phyloP scores from a whole-genome alignment of 2,888 invertebrate species.

The Carabus problematicus region DNA sequence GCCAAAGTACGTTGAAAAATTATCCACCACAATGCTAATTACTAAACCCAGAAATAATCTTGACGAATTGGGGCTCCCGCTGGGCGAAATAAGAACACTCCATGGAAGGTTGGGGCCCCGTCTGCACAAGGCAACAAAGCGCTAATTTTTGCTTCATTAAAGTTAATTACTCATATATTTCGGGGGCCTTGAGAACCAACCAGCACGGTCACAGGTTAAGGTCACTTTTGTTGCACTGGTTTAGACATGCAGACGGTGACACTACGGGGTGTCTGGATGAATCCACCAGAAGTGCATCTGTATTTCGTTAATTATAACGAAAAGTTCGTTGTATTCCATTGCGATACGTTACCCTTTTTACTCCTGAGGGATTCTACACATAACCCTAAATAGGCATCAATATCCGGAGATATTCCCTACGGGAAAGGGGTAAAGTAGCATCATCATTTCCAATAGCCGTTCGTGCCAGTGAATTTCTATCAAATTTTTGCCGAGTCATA shows the following conservation, averaged over 20 bases:
- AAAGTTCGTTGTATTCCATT: no score
- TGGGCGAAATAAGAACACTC: constrained; percentile 16
- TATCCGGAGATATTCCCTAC: no score
- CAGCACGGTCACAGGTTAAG: constrained; percentile 23
- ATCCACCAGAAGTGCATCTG: no score
- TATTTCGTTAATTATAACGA: no score
- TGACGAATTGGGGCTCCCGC: constrained; percentile 9
- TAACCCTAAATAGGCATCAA: no score
- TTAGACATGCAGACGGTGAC: background rate
- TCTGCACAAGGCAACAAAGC: constrained; percentile 27
- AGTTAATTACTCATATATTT: constrained; percentile 38
- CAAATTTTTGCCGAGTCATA: background rate
- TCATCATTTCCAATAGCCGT: no score
- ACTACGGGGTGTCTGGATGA: background rate
- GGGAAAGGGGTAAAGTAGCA: no score
- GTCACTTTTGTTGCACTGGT: background rate
- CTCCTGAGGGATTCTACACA: no score
- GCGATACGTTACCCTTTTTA: no score
- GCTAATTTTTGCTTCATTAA: constrained; percentile 37
- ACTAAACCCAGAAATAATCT: background rate
- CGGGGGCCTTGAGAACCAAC: constrained; percentile 6
- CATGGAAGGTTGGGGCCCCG: background rate
- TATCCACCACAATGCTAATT: no score
- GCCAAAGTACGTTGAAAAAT: background rate
- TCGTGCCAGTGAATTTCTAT: no score